These are phyloP conservation scores for Stratiomys singularior DNA, from an alignment of 2,888 invertebrate species.

Conservation along the genomic window DNA sequence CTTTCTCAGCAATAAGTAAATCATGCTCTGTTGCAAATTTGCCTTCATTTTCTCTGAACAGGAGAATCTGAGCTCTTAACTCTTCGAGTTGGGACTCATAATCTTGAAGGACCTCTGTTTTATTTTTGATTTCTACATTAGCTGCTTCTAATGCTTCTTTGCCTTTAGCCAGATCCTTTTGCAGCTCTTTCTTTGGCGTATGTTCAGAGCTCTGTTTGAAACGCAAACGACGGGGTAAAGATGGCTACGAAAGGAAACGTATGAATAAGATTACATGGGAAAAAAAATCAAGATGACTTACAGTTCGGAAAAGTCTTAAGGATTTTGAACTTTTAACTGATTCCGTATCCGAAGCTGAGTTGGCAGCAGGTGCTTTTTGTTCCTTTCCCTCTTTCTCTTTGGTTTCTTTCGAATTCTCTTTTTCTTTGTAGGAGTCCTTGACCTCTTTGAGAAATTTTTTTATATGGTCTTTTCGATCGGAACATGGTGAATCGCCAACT, in stretches of 20 bases:
- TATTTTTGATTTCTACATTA: conserved; percentile 68
- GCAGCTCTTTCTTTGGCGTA: conserved; percentile 61
- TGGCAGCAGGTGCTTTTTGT: conserved; percentile 45
- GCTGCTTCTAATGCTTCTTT: conserved; percentile 63
- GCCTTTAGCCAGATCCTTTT: conserved; percentile 66
- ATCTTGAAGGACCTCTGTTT: conserved; percentile 67
- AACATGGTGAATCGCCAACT: conserved; percentile 54
- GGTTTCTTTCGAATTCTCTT: conserved; percentile 55
- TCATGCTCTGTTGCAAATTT: conserved; percentile 59
- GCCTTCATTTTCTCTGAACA: conserved; percentile 61
- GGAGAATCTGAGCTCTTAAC: conserved; percentile 65
- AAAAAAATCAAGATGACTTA: conserved; percentile 57
- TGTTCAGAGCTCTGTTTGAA: conserved; percentile 60
- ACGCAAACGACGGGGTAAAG: conserved; percentile 63
- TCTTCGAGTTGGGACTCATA: conserved; percentile 68
- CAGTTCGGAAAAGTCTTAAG: conserved; percentile 53
- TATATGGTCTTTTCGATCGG: conserved; percentile 64
- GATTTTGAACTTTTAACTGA: conserved; percentile 52
- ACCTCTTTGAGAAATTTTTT: conserved; percentile 65
- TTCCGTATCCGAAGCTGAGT: conserved; percentile 49
- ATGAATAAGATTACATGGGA: no score
- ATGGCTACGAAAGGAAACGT: conserved; percentile 62
- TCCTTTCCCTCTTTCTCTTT: conserved; percentile 60
- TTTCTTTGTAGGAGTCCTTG: conserved; percentile 61
- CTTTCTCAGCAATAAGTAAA: conserved; percentile 56